Conservation (phyloP, 92 coral and sea anemone genomes). For the Meandrina meandrites region DNA sequence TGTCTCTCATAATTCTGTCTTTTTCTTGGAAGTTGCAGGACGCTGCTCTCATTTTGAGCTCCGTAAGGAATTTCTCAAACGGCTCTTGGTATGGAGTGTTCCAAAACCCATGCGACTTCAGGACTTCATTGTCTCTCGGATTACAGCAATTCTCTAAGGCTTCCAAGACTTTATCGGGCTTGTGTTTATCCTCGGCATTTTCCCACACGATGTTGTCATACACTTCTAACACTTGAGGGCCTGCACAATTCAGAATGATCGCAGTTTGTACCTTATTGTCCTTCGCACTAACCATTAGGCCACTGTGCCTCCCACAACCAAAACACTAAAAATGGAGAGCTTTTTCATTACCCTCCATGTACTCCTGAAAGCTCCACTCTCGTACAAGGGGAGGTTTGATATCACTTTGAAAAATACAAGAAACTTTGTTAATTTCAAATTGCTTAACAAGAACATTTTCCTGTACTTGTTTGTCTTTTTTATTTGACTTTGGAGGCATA, state of each 20-base stretch:
- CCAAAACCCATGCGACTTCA: constrained; percentile 39
- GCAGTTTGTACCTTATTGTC: constrained; percentile 48
- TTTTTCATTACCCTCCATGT: too few species aligned
- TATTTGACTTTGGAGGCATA: too few species aligned
- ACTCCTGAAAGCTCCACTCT: too few species aligned
- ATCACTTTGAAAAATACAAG: too few species aligned
- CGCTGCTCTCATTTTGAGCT: constrained; percentile 41
- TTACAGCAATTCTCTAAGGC: constrained; percentile 56
- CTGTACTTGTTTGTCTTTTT: too few species aligned
- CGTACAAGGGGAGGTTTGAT: too few species aligned
- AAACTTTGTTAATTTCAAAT: too few species aligned
- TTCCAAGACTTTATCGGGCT: constrained; percentile 50
- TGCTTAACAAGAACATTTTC: too few species aligned
- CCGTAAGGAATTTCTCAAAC: constrained; percentile 41
- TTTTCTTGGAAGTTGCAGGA: constrained; percentile 60
- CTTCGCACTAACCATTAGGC: too few species aligned
- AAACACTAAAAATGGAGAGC: too few species aligned
- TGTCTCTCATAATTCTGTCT: constrained; percentile 41
- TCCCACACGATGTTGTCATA: constrained; percentile 37
- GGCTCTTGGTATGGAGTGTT: constrained; percentile 52
- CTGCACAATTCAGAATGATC: constrained; percentile 58
- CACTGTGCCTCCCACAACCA: too few species aligned
- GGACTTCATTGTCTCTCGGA: constrained; percentile 51
- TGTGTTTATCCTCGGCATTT: constrained; percentile 34
- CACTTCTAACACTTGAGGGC: constrained; percentile 61